Evolutionary conservation across 2,113 vertebrate species (phyloP).

Genomic region (Tachuris rubrigastra): DNA sequence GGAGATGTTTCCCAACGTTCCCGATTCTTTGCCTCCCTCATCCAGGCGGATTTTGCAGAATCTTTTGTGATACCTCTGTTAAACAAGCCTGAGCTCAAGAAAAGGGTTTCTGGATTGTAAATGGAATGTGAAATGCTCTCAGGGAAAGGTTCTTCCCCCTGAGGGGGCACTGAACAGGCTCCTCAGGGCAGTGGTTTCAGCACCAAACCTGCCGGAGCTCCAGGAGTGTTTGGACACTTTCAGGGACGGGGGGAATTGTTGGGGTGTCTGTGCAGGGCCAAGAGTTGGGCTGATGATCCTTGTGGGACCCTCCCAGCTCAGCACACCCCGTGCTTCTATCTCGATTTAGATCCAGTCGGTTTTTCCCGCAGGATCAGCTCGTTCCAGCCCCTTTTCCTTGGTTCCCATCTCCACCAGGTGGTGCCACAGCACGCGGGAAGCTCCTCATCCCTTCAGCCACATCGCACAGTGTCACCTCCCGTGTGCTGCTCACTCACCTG

Average conservation of each 20-base stretch:
- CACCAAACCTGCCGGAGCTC: neutral
- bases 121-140: neutral
- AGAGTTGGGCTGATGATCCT: neutral
- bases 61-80: neutral
- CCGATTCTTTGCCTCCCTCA: neutral
- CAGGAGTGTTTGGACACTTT: neutral
- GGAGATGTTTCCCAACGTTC: neutral
- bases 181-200: neutral
- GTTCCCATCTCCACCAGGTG: conserved; percentile 29
- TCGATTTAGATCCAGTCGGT: neutral
- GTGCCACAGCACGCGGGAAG: neutral
- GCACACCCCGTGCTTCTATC: neutral
- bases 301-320: neutral
- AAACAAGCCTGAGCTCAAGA: neutral
- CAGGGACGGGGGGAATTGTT: neutral
- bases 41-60: neutral
- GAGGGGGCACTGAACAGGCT: neutral
- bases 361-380: neutral
- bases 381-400: accelerated
- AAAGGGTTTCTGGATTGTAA: neutral
- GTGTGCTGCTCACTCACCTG: neutral
- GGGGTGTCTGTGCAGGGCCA: neutral
- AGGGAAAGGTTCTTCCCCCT: neutral
- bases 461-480: no score
- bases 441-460: neutral